Evolutionary conservation across 1,140 invertebrate genomes (phyloP).

Genomic region (Diorhabda sublineata): DNA sequence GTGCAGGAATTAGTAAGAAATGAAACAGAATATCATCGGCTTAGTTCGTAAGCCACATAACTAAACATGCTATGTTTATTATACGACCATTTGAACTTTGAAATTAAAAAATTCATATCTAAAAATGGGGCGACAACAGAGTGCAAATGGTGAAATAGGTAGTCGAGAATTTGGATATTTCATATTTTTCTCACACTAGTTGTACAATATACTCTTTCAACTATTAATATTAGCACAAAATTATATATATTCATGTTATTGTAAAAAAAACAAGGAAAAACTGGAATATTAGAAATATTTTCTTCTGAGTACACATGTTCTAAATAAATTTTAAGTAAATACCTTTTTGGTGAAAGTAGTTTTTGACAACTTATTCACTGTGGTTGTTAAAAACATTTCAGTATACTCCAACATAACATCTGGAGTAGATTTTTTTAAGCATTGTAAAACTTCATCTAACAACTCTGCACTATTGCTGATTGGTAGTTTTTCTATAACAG

Average conservation of each 20-base stretch:
- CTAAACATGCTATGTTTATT: too few species aligned
- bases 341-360: constrained; percentile 24
- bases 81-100: too few species aligned
- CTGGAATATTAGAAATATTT: background rate
- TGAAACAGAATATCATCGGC: too few species aligned
- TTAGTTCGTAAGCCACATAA: too few species aligned
- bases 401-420: constrained; percentile 25
- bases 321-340: constrained; percentile 1
- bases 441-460: constrained; percentile 34
- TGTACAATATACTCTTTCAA: background rate
- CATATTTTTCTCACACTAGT: background rate
- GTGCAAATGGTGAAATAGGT: too few species aligned
- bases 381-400: constrained; percentile 24
- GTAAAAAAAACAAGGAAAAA: background rate
- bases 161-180: background rate
- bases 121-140: too few species aligned
- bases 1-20: too few species aligned
- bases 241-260: background rate
- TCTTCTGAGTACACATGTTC: background rate
- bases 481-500: constrained; percentile 30
- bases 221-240: background rate
- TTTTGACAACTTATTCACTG: constrained; percentile 28
- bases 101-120: too few species aligned
- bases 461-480: constrained; percentile 32
- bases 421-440: constrained; percentile 30